Conservation (phyloP, 2,113 vertebrate genomes). For the Glaucidium brasilianum region DNA sequence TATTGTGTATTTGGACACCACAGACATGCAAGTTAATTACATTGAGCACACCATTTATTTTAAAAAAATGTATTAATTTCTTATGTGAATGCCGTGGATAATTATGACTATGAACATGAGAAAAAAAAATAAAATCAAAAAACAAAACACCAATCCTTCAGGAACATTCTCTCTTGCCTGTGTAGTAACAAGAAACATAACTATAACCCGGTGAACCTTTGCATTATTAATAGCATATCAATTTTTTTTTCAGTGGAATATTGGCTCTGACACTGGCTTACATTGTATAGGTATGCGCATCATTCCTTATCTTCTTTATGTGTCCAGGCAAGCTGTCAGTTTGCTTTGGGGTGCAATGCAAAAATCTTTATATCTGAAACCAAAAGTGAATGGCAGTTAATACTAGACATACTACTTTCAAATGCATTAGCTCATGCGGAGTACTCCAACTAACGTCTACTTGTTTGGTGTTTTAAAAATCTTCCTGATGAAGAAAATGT, state of each 20-base stretch:
- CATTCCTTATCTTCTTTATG: not conserved
- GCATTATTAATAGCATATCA: not conserved
- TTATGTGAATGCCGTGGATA: not conserved
- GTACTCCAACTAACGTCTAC: not conserved
- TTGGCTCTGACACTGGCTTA: not conserved
- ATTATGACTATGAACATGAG: not conserved
- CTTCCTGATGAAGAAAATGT: not conserved
- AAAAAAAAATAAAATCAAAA: not conserved
- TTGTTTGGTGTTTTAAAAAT: not conserved
- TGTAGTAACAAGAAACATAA: not conserved
- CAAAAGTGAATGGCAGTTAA: not conserved
- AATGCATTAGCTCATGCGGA: not conserved
- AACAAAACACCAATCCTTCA: too few species aligned
- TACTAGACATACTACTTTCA: not conserved
- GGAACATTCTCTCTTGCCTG: not conserved
- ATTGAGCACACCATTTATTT: not conserved
- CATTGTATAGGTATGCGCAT: not conserved
- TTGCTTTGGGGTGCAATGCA: not conserved
- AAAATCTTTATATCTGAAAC: not conserved
- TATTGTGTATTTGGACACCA: constrained; percentile 13
- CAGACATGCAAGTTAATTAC: not conserved
- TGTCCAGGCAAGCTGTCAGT: not conserved
- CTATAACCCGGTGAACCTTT: not conserved
- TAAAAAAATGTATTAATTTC: not conserved
- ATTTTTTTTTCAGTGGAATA: not conserved